Evolutionary conservation across 2,113 vertebrate species (phyloP), one percentile per base, ranked within the genome.

Genomic region (Poecile atricapillus): DNA sequence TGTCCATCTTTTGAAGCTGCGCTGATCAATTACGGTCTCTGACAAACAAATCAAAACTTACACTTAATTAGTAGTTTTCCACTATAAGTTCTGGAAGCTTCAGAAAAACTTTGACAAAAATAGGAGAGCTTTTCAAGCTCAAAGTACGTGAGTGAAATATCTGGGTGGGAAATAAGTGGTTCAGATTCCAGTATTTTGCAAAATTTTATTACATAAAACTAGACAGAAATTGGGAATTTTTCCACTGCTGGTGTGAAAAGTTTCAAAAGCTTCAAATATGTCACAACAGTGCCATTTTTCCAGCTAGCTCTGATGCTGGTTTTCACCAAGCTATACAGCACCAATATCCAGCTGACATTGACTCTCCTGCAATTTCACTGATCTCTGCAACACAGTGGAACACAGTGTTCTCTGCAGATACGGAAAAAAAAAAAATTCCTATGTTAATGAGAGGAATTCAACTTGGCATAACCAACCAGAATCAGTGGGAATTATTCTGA

Each of bases 241-340:
- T 15, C 16, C 6, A 64, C 9, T 87, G 22, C 5, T 83, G 28
- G 68, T 1, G 6, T n/a, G 15, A 89, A 83, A 80, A 49, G 10
- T 43, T 84, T 53, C 16, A 58, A 69, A 87, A 46, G 41, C 52
- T 75, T 74, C n/a, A 62, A 55, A 50, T 7, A 3, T 7, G 7
- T 39, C 43, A 59, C 47, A 70, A 16, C 5, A 27, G 18, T 47
- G 18, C 1, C 12, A 31, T 68, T 83, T 89, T 75, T 50, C 15
- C 78, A 75, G n/a, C 6, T 22, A 81, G 3, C 4, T 62, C n/a
- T 62, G 5, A 18, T 19, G 22, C 7, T 0, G 0, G 2, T 10
- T 35, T 46, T 81, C n/a, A 74, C 22, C 13, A 43, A 65, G 30
- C 1, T 33, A 10, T 22, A 59, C 28, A 16, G 22, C 47, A 52